Base-by-base conservation (phyloP, 2,797 vertebrate genomes). In the Siniperca scherzeri region DNA sequence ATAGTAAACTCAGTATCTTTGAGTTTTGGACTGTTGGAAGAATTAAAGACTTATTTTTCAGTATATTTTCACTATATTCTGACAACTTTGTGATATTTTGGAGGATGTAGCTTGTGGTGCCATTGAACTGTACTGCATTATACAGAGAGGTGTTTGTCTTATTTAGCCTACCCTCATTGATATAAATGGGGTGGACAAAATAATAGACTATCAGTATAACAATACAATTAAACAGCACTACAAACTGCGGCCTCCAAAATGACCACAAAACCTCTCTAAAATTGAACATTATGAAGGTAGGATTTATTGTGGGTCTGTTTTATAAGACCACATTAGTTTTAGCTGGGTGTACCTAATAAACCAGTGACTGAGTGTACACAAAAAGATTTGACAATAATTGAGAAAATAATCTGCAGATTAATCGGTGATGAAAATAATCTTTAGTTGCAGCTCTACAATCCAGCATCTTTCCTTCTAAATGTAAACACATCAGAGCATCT, bases 401-500 rank as follows among this genome's bases (percentile, higher is more conserved):
- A 14, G n/a, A 46, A 64, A 44, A 33, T 5, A 52, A 61, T 11
- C 14, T 38, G 14, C 40, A 69, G 52, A 71, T 71, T 10, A 76
- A 74, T 46, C 19, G 2, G 11, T 25, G 53, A 65, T 38, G 10
- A 78, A 57, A 52, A 40, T 17, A 46, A 40, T 53, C 3, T 17
- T 44, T 38, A 25, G 76, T 33, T 46, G 60, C 75, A 64, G 85
- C 62, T 62, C 77, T 36, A 13, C 21, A 59, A 36, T 50, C 44
- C 59, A 61, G 48, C 46, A 64, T 78, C 52, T 22, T 56, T 50
- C 61, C 50, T 4, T 79, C 73, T 70, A 38, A 77, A 74, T 77
- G 81, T 80, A 70, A 87, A 78, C 55, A 75, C 74, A 66, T 64
- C 55, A 33, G 66, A 89, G 70, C 81, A 64, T 74, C 70, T 84